These are phyloP conservation scores for Strix aluco DNA, from an alignment of 2,113 vertebrate species.

Conservation along the genomic window DNA sequence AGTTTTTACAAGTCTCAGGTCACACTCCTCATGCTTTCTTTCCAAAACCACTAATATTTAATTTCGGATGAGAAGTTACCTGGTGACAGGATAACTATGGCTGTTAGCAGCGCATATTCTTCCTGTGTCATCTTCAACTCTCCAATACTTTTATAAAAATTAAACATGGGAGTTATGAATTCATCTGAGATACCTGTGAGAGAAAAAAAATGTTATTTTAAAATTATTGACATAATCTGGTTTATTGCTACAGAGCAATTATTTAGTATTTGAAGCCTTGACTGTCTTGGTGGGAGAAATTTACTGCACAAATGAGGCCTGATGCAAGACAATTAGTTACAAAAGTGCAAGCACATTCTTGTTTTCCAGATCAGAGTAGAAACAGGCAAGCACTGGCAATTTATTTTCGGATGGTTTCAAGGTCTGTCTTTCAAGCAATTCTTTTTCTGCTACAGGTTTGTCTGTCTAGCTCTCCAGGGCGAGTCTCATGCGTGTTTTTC, in stretches of 20 bases:
- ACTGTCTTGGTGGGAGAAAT: neutral
- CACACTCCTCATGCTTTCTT: neutral
- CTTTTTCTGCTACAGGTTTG: neutral
- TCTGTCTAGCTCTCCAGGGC: neutral
- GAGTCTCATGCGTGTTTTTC: neutral
- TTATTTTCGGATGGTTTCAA: neutral
- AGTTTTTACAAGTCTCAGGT: neutral
- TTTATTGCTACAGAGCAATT: neutral
- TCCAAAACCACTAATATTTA: neutral
- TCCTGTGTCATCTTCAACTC: constrained; percentile 91
- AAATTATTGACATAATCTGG: neutral
- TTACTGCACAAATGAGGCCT: neutral
- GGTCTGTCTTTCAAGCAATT: neutral
- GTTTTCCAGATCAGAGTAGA: neutral
- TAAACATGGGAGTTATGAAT: constrained; percentile 95
- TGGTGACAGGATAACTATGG: constrained; percentile 93
- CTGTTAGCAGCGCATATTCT: constrained; percentile 93
- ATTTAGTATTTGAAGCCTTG: neutral
- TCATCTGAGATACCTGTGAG: constrained; percentile 91
- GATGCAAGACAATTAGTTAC: neutral
- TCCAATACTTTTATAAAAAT: constrained; percentile 95
- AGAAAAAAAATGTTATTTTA: neutral
- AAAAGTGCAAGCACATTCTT: neutral
- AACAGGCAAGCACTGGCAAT: neutral
- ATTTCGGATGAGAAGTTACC: constrained; percentile 75